Conservation (phyloP, 1,140 invertebrate genomes). For the Drosophila elegans region DNA sequence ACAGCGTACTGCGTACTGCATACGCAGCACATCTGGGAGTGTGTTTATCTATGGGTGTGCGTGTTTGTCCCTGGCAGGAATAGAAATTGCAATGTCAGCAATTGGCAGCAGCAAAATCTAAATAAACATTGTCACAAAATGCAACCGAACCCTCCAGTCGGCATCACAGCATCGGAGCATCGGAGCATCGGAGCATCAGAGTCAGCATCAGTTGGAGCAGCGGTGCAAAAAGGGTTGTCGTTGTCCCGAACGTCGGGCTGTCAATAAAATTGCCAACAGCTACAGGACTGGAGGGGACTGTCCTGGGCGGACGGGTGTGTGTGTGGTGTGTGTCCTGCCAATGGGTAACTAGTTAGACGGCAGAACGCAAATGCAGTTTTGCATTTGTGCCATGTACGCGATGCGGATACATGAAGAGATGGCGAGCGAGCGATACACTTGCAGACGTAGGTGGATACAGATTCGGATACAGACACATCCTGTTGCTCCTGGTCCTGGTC, state of each 20-base stretch:
- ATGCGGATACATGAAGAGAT: constrained; percentile 28
- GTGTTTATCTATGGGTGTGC: constrained; percentile 37
- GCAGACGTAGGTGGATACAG: constrained; percentile 27
- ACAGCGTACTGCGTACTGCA: constrained; percentile 70
- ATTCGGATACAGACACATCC: constrained; percentile 31
- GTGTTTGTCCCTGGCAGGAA: constrained; percentile 62
- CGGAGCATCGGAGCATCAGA: neutral
- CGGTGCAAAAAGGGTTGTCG: constrained; percentile 47
- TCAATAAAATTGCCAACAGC: constrained; percentile 81
- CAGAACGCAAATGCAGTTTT: constrained; percentile 68
- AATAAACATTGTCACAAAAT: constrained; percentile 84
- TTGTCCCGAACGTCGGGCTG: constrained; percentile 42
- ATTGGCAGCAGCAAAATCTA: constrained; percentile 83
- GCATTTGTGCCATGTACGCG: constrained; percentile 59
- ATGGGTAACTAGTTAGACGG: constrained; percentile 74
- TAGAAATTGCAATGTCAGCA: constrained; percentile 84
- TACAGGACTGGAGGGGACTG: constrained; percentile 24
- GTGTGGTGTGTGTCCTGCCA: constrained; percentile 58
- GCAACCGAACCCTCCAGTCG: constrained; percentile 55
- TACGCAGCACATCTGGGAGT: constrained; percentile 63
- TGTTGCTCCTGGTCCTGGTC: constrained; percentile 40
- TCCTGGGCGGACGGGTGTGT: constrained; percentile 4
- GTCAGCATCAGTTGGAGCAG: constrained; percentile 22
- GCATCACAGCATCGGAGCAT: constrained; percentile 6
- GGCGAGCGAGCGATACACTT: constrained; percentile 64